These are phyloP conservation scores for Dione juno DNA, from an alignment of 2,888 invertebrate genomes.

Conservation along the genomic window DNA sequence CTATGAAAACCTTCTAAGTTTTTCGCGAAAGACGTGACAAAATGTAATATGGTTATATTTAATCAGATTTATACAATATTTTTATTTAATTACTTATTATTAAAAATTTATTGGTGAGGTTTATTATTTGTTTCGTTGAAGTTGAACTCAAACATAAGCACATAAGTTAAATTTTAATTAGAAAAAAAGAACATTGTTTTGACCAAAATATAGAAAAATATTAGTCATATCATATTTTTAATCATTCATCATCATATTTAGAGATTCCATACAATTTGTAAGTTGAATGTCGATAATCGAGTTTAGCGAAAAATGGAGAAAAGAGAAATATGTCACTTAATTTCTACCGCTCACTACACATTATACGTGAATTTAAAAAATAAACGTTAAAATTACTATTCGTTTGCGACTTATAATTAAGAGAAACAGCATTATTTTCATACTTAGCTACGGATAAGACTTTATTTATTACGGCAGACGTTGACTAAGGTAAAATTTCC, in stretches of 20 bases:
- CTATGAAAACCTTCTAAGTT: too few species aligned
- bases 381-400: constrained; percentile 28
- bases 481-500: constrained; percentile 35
- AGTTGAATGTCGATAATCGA: neutral
- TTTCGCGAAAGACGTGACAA: too few species aligned
- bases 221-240: too few species aligned
- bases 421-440: constrained; percentile 35
- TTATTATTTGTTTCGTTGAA: too few species aligned
- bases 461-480: constrained; percentile 35
- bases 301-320: neutral
- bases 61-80: too few species aligned
- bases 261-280: neutral
- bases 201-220: too few species aligned
- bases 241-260: neutral
- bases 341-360: neutral
- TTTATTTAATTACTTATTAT: neutral
- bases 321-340: neutral
- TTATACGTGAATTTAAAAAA: neutral
- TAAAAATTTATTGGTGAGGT: neutral
- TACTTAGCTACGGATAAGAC: constrained; percentile 37
- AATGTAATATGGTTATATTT: too few species aligned
- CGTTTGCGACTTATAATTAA: constrained; percentile 29
- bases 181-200: too few species aligned
- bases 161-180: too few species aligned
- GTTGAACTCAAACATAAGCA: too few species aligned